Evolutionary conservation across 2,888 invertebrate species (phyloP).

Genomic region (Himalopsyche anomala): DNA sequence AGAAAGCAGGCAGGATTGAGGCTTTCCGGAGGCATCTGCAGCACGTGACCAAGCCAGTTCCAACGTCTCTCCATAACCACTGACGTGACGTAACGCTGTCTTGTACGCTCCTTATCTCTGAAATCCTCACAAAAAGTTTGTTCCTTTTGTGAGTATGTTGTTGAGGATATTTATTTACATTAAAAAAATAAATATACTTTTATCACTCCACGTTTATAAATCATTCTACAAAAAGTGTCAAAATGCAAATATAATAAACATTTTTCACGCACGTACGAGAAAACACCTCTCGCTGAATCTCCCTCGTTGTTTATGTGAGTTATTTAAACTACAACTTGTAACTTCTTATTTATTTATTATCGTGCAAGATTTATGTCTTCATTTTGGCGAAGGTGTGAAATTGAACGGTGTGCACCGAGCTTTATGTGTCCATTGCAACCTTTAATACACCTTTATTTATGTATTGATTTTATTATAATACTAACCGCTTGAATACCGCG

Average conservation of each 20-base stretch:
- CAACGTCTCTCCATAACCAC: too few relatives aligned
- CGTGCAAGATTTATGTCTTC: neutral
- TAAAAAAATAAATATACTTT: neutral
- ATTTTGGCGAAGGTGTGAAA: neutral
- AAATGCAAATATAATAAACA: neutral
- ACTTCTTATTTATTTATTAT: neutral
- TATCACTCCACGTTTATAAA: neutral
- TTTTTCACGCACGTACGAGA: neutral
- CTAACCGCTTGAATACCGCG: too few relatives aligned
- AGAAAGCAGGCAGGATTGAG: too few relatives aligned
- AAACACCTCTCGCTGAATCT: neutral
- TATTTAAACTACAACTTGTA: neutral
- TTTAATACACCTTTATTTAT: too few relatives aligned
- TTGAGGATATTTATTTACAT: too few relatives aligned
- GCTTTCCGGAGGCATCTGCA: too few relatives aligned
- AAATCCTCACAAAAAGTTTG: too few relatives aligned
- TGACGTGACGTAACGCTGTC: too few relatives aligned
- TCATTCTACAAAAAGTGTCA: neutral
- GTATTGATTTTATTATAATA: too few relatives aligned
- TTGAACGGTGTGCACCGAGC: neutral
- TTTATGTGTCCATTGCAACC: neutral
- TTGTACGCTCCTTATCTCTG: too few relatives aligned
- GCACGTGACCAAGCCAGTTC: too few relatives aligned
- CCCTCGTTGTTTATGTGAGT: neutral
- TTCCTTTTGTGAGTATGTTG: too few relatives aligned